Conservation (phyloP, 2,113 vertebrate species). For the Pelodiscus sinensis region DNA sequence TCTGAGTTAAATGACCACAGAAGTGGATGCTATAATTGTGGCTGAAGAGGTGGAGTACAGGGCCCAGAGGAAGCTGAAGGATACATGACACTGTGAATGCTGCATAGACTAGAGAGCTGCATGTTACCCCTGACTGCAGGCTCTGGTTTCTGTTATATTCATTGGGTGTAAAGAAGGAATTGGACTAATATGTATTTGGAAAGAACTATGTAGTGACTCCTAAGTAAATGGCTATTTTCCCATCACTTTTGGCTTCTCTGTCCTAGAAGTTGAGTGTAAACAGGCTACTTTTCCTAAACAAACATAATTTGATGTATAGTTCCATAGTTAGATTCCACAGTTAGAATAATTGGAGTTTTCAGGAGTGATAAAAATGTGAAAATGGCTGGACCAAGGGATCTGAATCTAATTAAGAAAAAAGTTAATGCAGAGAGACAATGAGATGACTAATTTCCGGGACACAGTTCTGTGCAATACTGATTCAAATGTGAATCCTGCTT, state of each 20-base stretch:
- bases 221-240: background rate
- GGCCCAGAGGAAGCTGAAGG: background rate
- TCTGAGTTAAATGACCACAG: background rate
- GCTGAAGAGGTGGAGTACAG: background rate
- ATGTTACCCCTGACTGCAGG: background rate
- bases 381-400: conserved; percentile 27
- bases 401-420: conserved; percentile 53
- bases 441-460: conserved; percentile 9
- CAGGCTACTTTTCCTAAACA: conserved; percentile 8
- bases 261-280: background rate
- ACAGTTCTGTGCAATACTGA: conserved; percentile 22
- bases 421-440: background rate
- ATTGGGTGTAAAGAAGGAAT: background rate
- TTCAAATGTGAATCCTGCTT: conserved; percentile 54
- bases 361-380: background rate
- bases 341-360: conserved; percentile 38
- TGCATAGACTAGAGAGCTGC: background rate
- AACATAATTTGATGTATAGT: conserved; percentile 13
- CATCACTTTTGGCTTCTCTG: background rate
- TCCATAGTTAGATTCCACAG: background rate
- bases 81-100: background rate
- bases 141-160: fast-evolving
- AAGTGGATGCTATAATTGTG: background rate
- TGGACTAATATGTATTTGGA: background rate
- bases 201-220: fast-evolving